Evolutionary conservation across 2,113 vertebrate species (phyloP).

Genomic region (Nanorana parkeri): DNA sequence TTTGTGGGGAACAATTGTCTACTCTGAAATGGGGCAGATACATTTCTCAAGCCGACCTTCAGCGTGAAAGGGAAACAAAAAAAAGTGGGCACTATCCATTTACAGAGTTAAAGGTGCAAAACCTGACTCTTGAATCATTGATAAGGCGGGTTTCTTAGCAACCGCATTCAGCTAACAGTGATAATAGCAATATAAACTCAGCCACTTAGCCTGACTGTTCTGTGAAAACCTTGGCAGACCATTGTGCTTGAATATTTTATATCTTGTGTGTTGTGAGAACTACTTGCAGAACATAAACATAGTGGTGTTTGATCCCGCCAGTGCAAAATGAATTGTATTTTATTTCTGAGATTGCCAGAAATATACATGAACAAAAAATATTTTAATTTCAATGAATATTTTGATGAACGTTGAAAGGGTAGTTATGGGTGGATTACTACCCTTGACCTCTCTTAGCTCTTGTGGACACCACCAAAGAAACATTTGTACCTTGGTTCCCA

Average conservation of each 20-base stretch:
- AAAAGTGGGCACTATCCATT: constrained; percentile 28
- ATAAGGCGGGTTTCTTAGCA: constrained; percentile 51
- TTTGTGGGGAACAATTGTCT: constrained; percentile 9
- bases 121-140: constrained; percentile 38
- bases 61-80: background rate
- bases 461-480: too few relatives aligned
- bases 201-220: constrained; percentile 31
- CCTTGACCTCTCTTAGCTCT: too few relatives aligned
- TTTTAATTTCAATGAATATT: too few relatives aligned
- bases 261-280: background rate
- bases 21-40: background rate
- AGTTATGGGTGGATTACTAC: too few relatives aligned
- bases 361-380: too few relatives aligned
- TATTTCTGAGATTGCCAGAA: background rate
- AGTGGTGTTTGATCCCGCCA: background rate
- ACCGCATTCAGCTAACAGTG: constrained; percentile 37
- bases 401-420: too few relatives aligned
- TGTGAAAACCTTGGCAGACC: constrained; percentile 29
- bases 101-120: constrained; percentile 9
- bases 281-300: background rate
- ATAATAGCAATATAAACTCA: constrained; percentile 30
- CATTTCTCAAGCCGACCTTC: constrained; percentile 5
- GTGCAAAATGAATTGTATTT: background rate
- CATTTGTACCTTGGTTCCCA: too few relatives aligned
- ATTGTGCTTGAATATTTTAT: constrained; percentile 28